Conservation (phyloP, 2,888 invertebrate genomes). For the Volucella zonaria region DNA sequence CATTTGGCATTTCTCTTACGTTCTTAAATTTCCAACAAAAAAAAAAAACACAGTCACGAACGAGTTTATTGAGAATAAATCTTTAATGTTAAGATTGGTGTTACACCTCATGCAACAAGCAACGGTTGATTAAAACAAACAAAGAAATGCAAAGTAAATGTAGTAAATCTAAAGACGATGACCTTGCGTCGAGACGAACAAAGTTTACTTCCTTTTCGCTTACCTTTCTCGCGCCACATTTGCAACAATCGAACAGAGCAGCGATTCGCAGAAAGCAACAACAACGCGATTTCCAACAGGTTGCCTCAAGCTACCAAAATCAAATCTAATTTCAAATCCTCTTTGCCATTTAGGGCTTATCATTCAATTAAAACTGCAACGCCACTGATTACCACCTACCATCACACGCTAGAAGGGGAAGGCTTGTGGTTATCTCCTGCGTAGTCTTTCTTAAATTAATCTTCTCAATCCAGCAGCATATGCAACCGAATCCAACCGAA, state of each 20-base stretch:
- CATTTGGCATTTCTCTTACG: too few relatives aligned
- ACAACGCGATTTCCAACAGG: conserved; percentile 48
- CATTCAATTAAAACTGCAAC: conserved; percentile 51
- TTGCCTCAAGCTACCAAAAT: conserved; percentile 43
- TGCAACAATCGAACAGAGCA: conserved; percentile 6
- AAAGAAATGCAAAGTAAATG: background rate
- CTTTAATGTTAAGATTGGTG: too few relatives aligned
- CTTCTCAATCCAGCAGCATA: conserved; percentile 20
- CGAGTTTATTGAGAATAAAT: too few relatives aligned
- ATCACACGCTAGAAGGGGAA: conserved; percentile 4
- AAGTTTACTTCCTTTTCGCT: conserved; percentile 18
- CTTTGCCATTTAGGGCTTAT: conserved; percentile 19
- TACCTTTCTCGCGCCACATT: conserved; percentile 38
- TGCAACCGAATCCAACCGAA: background rate
- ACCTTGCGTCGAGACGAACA: conserved; percentile 21
- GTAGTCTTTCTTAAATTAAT: conserved; percentile 22
- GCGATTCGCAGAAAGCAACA: conserved; percentile 3
- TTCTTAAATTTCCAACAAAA: too few relatives aligned
- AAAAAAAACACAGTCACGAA: too few relatives aligned
- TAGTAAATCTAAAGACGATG: conserved; percentile 24
- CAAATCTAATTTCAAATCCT: conserved; percentile 17
- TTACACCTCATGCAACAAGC: too few relatives aligned
- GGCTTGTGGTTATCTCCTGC: conserved; percentile 6
- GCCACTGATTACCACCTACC: conserved; percentile 21
- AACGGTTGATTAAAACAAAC: background rate